Evolutionary conservation across 2,888 invertebrate genomes (phyloP), one percentile per base, ranked within the genome.

Genomic region (Hybos culiciformis): DNA sequence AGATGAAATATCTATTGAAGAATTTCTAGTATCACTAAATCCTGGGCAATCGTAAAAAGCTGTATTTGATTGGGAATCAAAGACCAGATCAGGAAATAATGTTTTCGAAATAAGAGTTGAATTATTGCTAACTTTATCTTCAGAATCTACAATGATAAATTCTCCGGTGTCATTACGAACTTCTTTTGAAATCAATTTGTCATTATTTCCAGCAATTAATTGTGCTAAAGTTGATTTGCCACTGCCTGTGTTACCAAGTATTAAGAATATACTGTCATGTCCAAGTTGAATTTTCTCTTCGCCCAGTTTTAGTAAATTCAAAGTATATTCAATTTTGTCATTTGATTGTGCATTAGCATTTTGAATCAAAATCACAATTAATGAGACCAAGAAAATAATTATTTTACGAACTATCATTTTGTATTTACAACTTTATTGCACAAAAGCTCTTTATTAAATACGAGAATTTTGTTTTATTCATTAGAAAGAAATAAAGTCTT

Each of bases 41-140:
- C 50, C 50, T 8, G 51, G 49, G n/a, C 46, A 49, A 43, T 51
- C 50, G 37, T 44, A 47, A 24, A 43, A 48, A 5, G 39, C 32
- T 1, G 42, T 39, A 9, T 40, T 24, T 3, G 39, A 40, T 6
- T 15, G 19, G 2, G 9, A 21, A 24, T 49, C 44, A 15, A 43
- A n/a, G 8, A 49, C 23, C 17, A 41, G 6, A n/a, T 45, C 39
- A 4, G 47, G 47, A 9, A 43, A 20, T 11, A 20, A n/a, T 8
- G 45, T 45, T 19, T 45, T 19, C 3, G 42, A 45, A 5, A 19
- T 12, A 14, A 26, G 21, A 3, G 41, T 24, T 6, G 15, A 12
- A 8, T 33, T 12, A 1, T 8, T 7, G 7, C 32, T 33, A 4
- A 41, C 15, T 2, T 5, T 21, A 9, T 23, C 23, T n/a, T n/a